These are phyloP conservation scores for Apamea monoglypha DNA, from an alignment of 2,888 invertebrate species.

Conservation along the genomic window DNA sequence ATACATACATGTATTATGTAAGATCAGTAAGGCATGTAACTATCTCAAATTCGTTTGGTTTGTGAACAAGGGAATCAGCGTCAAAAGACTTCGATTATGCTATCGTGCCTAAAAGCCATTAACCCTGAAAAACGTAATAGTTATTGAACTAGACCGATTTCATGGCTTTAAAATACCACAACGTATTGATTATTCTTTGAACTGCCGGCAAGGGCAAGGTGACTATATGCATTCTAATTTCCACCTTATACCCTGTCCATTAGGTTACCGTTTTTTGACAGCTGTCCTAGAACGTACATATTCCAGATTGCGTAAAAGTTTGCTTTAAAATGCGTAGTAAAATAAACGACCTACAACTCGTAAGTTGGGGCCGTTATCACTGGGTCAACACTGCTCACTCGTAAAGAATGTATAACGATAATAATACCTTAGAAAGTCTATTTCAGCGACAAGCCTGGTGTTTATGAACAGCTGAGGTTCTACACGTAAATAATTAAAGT, in stretches of 20 bases:
- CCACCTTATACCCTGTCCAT: no score
- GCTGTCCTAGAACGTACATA: no score
- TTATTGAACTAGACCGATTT: slow-evolving; percentile 36
- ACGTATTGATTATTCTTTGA: slow-evolving; percentile 61
- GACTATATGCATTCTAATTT: slow-evolving; percentile 35
- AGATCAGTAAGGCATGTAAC: neutral
- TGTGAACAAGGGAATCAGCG: neutral
- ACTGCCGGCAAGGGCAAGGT: slow-evolving; percentile 38
- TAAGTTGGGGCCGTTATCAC: no score
- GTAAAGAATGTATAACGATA: neutral
- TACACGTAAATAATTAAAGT: no score
- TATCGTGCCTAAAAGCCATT: slow-evolving; percentile 27
- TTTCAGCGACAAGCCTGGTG: neutral
- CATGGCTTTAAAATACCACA: slow-evolving; percentile 37
- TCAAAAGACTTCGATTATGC: neutral
- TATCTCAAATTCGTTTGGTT: neutral
- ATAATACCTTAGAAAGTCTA: neutral
- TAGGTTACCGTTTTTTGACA: no score
- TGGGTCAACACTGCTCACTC: no score
- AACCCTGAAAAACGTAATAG: slow-evolving; percentile 24
- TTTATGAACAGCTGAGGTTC: no score
- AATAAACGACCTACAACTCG: no score
- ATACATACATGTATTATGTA: no score
- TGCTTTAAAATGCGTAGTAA: no score
- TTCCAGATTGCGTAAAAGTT: no score